These are phyloP conservation scores for Poecile atricapillus DNA, from an alignment of 2,113 vertebrate genomes.

Conservation along the genomic window DNA sequence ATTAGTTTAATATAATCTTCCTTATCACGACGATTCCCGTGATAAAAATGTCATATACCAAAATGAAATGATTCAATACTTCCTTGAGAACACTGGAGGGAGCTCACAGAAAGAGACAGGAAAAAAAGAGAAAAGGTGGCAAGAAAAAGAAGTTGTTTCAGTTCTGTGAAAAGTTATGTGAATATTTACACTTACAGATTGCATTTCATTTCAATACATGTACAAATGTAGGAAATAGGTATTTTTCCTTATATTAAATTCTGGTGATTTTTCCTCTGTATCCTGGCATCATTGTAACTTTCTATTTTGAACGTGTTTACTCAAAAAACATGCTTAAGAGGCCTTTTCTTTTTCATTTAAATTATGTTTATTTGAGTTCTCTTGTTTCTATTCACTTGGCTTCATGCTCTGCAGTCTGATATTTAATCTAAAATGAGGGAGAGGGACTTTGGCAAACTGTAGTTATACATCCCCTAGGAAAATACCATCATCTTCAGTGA, in stretches of 20 bases:
- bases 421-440: slow-evolving; percentile 49
- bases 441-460: slow-evolving; percentile 27
- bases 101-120: slow-evolving; percentile 63
- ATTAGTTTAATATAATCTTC: neutral
- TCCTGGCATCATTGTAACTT: neutral
- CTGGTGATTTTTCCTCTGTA: neutral
- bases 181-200: neutral
- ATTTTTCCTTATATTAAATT: neutral
- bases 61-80: slow-evolving; percentile 19
- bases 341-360: slow-evolving; percentile 62
- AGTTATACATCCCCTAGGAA: slow-evolving; percentile 62
- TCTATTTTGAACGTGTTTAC: neutral
- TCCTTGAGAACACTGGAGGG: slow-evolving; percentile 63
- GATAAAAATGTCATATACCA: neutral
- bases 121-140: neutral
- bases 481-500: slow-evolving; percentile 56
- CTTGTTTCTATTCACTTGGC: slow-evolving; percentile 57
- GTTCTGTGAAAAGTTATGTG: neutral
- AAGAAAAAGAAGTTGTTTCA: neutral
- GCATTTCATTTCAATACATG: neutral
- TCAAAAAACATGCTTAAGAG: slow-evolving; percentile 7
- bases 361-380: slow-evolving; percentile 53
- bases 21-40: neutral
- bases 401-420: slow-evolving; percentile 51
- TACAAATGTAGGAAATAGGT: neutral